Evolutionary conservation across 1,140 invertebrate genomes (phyloP).

Genomic region (Drosophila auraria): DNA sequence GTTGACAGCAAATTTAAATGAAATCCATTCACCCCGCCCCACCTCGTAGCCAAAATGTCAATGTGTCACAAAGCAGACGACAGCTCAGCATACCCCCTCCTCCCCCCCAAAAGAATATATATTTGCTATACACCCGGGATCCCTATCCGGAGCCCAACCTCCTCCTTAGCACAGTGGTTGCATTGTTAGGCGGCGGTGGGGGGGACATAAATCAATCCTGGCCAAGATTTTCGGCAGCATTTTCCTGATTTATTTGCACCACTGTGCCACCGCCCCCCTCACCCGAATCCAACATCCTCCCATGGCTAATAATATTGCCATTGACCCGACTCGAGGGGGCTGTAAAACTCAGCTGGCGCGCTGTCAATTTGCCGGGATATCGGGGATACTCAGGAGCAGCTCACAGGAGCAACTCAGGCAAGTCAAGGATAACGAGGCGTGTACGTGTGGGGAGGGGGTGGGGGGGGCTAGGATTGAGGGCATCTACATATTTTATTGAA

Average conservation of each 20-base stretch:
- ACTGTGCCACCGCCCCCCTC: slow-evolving; percentile 5
- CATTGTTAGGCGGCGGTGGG: neutral
- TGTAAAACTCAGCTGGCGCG: slow-evolving; percentile 79
- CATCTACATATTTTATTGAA: slow-evolving; percentile 84
- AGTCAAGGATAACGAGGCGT: slow-evolving; percentile 8
- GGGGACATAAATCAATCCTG: slow-evolving; percentile 34
- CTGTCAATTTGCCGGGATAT: slow-evolving; percentile 71
- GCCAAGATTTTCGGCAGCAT: slow-evolving; percentile 36
- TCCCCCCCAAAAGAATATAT: too few relatives aligned
- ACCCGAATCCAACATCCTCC: neutral
- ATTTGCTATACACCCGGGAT: neutral
- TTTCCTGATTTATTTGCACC: slow-evolving; percentile 44
- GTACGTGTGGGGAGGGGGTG: too few relatives aligned
- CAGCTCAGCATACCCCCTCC: slow-evolving; percentile 34
- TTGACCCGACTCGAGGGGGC: slow-evolving; percentile 67
- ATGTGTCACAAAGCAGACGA: slow-evolving; percentile 79
- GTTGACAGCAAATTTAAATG: slow-evolving; percentile 84
- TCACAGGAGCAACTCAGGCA: neutral
- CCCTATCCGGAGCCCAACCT: neutral
- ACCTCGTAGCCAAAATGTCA: slow-evolving; percentile 54
- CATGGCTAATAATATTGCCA: slow-evolving; percentile 77
- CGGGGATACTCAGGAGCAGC: slow-evolving; percentile 5
- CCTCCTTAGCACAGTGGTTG: neutral
- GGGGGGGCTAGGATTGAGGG: slow-evolving; percentile 27
- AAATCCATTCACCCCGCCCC: slow-evolving; percentile 54